Evolutionary conservation across 2,888 invertebrate genomes (phyloP).

Genomic region (Dryomyza anilis): DNA sequence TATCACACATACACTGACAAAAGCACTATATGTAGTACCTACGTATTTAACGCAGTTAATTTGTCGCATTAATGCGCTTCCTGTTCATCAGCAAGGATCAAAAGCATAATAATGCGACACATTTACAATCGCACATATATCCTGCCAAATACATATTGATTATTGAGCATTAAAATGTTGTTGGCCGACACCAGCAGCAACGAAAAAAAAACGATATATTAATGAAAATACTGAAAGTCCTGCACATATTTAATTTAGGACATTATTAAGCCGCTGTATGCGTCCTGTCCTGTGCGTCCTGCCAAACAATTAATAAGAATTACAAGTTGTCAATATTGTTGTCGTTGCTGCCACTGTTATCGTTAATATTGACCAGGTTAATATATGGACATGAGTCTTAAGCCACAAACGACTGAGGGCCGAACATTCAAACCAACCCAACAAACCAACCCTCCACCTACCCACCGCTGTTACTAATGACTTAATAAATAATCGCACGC

Average conservation of each 20-base stretch:
- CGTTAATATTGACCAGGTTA: conserved; percentile 17
- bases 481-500: conserved; percentile 55
- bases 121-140: background rate
- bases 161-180: conserved; percentile 14
- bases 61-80: conserved; percentile 39
- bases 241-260: conserved; percentile 16
- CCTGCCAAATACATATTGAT: conserved; percentile 7
- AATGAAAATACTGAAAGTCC: background rate
- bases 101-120: background rate
- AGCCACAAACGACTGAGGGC: background rate
- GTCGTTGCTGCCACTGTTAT: background rate
- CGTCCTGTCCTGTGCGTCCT: background rate
- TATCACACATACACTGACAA: conserved; percentile 23
- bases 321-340: conserved; percentile 48
- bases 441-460: background rate
- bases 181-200: background rate
- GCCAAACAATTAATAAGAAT: conserved; percentile 56
- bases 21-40: too few relatives aligned
- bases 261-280: background rate
- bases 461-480: conserved; percentile 46
- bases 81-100: conserved; percentile 1
- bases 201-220: background rate
- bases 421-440: background rate
- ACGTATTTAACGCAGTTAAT: conserved; percentile 47
- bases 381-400: background rate